Conservation (phyloP, 2,888 invertebrate genomes). For the Andrena haemorrhoa region DNA sequence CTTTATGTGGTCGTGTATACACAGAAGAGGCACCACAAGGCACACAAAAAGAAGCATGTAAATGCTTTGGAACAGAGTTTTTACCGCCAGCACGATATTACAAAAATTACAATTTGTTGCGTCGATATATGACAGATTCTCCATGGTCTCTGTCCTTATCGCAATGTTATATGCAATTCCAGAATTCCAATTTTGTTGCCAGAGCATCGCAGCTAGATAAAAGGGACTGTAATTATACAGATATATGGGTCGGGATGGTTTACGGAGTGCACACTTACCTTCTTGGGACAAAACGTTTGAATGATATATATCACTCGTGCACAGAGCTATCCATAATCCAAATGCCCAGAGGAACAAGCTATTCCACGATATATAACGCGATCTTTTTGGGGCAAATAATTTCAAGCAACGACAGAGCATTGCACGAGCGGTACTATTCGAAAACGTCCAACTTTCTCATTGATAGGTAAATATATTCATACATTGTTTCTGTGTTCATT, state of each 20-base stretch:
- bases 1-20: not conserved
- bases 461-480: not conserved
- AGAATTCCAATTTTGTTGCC: slow-evolving; percentile 23
- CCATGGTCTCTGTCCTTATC: not conserved
- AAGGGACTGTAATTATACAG: not conserved
- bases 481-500: slow-evolving; percentile 25
- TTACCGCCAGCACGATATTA: slow-evolving; percentile 1
- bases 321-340: slow-evolving; percentile 73
- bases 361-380: slow-evolving; percentile 72
- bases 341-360: slow-evolving; percentile 72
- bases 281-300: not conserved
- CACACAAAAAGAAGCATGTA: slow-evolving; percentile 7
- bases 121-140: slow-evolving; percentile 5
- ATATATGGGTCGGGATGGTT: not conserved
- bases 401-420: slow-evolving; percentile 32
- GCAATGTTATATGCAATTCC: slow-evolving; percentile 21
- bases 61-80: slow-evolving; percentile 18
- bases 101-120: slow-evolving; percentile 9
- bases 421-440: slow-evolving; percentile 21
- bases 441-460: not conserved
- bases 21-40: slow-evolving; percentile 17
- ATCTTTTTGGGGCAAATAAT: slow-evolving; percentile 30
- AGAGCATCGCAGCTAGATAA: slow-evolving; percentile 17
- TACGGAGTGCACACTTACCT: slow-evolving; percentile 21
- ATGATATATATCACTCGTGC: slow-evolving; percentile 50